Percentiles rank a stretch among this genome's conserved stretches.
These are phyloP conservation scores for Scaptomyza tumidula DNA, from an alignment of 2,888 invertebrate species.

Conservation along the genomic window DNA sequence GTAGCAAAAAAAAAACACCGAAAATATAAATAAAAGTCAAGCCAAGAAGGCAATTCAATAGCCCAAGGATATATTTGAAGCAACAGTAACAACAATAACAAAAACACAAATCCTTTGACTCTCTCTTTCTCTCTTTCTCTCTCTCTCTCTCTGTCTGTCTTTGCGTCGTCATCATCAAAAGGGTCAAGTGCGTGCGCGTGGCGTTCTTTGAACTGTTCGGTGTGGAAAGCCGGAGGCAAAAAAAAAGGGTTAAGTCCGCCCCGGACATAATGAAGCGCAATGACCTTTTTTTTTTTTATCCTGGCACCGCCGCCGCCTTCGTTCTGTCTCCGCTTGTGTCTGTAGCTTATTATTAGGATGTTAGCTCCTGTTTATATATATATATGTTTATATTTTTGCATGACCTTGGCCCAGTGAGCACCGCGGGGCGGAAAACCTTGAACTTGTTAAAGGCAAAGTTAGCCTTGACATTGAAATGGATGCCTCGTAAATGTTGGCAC, in stretches of 20 bases:
- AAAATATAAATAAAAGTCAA: slow-evolving; percentile 32
- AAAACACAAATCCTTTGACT: slow-evolving; percentile 23
- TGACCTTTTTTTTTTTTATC: slow-evolving; percentile 60
- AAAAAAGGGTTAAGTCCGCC: slow-evolving; percentile 50
- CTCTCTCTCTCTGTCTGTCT: neutral
- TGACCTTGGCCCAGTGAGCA: slow-evolving; percentile 54
- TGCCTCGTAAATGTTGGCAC: slow-evolving; percentile 22
- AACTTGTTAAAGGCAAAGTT: slow-evolving; percentile 48
- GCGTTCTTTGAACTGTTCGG: slow-evolving; percentile 39
- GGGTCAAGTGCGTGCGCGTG: slow-evolving; percentile 79
- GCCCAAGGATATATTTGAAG: slow-evolving; percentile 68
- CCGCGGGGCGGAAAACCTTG: slow-evolving; percentile 52
- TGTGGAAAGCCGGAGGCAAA: slow-evolving; percentile 13
- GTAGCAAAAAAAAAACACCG: slow-evolving; percentile 27
- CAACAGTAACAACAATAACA: slow-evolving; percentile 13
- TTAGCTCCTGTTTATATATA: slow-evolving; percentile 1
- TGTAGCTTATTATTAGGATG: slow-evolving; percentile 56
- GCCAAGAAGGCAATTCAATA: slow-evolving; percentile 40
- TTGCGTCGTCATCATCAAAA: slow-evolving; percentile 33
- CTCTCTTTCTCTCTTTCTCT: slow-evolving; percentile 8
- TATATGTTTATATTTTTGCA: neutral
- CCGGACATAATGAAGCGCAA: slow-evolving; percentile 69
- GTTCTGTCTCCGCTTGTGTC: neutral
- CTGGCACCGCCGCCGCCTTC: neutral
- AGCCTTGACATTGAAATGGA: slow-evolving; percentile 69